Evolutionary conservation across 2,797 vertebrate genomes (phyloP), one percentile per base, ranked within the genome.

Genomic region (Sebastes oblongus): DNA sequence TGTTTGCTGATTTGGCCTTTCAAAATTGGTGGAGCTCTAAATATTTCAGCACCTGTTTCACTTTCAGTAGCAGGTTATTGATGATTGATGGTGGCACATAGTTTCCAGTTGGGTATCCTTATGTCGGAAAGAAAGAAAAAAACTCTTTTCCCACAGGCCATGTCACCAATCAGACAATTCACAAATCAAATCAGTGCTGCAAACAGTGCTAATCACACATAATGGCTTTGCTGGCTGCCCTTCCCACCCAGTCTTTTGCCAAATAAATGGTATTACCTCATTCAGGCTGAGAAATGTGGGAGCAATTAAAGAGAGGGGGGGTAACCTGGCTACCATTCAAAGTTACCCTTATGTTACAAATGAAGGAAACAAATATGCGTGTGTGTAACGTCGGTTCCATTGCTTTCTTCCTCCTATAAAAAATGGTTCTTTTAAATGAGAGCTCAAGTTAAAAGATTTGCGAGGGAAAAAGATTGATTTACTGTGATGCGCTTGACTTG

Each of bases 211-310:
- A 94, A 94, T 94, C 90, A 93, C 82, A 92, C 84, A 84, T 94
- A 95, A 95, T 94, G 90, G 86, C 86, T 90, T 82, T 73, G 72
- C 89, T 89, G 90, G 90, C 90, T 84, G 78, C 91, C 86, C 83
- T 86, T 91, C 84, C 87, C 72, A 71, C 88, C 91, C 88, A 69
- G 78, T 54, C 30, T 60, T 74, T 66, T 73, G 77, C 89, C 89
- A 93, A 91, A 93, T 92, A 90, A 85, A 84, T 78, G 75, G 60
- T 91, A 91, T 95, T 94, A 96, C 95, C 91, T 96, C 95, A 96
- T 93, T 86, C 81, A 71, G 86, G 24, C 81, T 30, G 72, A 92
- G 90, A 92, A 94, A 93, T 92, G 92, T 96, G 96, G 93, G 95
- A 95, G 88, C 93, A 94, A 94, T 96, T 95, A 96, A 91, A 88